Percentiles rank a stretch among this genome's conserved stretches.
phyloP scores from a whole-genome alignment of 2,797 vertebrate species.

The Coendou prehensilis region DNA sequence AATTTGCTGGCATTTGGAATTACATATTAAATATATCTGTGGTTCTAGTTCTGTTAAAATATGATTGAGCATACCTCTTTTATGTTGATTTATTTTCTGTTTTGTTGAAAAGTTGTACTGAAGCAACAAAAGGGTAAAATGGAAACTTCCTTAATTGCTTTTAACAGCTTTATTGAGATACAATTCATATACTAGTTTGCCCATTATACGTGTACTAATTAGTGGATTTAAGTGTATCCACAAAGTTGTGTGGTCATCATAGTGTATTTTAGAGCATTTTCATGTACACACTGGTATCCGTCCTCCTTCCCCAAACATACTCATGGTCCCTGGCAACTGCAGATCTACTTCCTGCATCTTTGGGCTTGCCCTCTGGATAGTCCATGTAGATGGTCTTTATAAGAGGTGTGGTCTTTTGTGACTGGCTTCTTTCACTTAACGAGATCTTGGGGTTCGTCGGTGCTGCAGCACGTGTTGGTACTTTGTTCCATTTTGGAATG shows the following conservation, averaged over 20 bases:
- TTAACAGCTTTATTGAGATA: not conserved
- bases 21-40: not conserved
- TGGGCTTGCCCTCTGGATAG: rapidly evolving
- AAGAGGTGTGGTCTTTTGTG: not conserved
- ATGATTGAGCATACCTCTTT: not conserved
- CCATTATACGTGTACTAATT: not conserved
- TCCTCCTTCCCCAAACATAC: rapidly evolving
- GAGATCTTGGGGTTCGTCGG: not conserved
- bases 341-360: rapidly evolving
- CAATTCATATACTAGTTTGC: too few relatives aligned
- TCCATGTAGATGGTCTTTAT: not conserved
- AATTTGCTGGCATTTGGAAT: not conserved
- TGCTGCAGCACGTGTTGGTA: rapidly evolving
- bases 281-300: rapidly evolving
- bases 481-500: not conserved
- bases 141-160: not conserved
- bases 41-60: not conserved
- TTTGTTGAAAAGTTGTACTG: not conserved
- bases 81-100: not conserved
- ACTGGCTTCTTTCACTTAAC: not conserved
- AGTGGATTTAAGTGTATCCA: not conserved
- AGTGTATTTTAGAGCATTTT: not conserved
- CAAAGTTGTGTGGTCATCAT: rapidly evolving
- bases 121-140: not conserved
- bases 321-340: rapidly evolving